Conservation (phyloP, 1,140 invertebrate genomes). For the Hermetia illucens region DNA sequence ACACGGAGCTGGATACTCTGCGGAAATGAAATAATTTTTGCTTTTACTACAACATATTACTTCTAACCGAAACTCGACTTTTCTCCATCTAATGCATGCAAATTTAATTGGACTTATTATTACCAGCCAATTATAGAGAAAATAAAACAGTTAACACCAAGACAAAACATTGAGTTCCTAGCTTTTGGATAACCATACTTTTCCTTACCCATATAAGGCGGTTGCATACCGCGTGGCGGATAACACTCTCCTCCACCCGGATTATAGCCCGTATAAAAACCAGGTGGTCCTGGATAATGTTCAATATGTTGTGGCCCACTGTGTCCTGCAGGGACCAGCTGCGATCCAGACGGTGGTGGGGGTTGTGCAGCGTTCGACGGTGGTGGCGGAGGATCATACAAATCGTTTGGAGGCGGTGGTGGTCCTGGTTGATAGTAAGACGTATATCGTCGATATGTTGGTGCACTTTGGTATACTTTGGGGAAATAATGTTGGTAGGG, state of each 20-base stretch:
- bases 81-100: no score
- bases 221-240: slow-evolving; percentile 54
- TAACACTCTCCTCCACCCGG: slow-evolving; percentile 35
- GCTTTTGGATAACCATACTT: slow-evolving; percentile 26
- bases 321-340: slow-evolving; percentile 11
- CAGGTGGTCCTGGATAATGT: slow-evolving; percentile 38
- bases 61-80: no score
- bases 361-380: slow-evolving; percentile 12
- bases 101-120: neutral
- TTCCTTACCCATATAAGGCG: slow-evolving; percentile 48
- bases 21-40: slow-evolving; percentile 10
- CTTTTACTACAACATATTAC: no score
- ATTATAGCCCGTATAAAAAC: slow-evolving; percentile 49
- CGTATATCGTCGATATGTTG: slow-evolving; percentile 29
- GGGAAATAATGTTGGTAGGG: slow-evolving; percentile 35
- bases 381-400: slow-evolving; percentile 21
- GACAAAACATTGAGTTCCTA: slow-evolving; percentile 1
- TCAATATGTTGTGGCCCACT: slow-evolving; percentile 23
- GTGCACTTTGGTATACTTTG: slow-evolving; percentile 28
- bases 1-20: slow-evolving; percentile 48
- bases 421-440: slow-evolving; percentile 23
- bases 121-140: neutral
- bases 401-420: slow-evolving; percentile 16
- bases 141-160: neutral
- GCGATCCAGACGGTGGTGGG: slow-evolving; percentile 8